Percentiles rank a stretch among this genome's conserved stretches.
phyloP scores from a whole-genome alignment of 2,888 invertebrate genomes.

The Xanthostigma xanthostigma region DNA sequence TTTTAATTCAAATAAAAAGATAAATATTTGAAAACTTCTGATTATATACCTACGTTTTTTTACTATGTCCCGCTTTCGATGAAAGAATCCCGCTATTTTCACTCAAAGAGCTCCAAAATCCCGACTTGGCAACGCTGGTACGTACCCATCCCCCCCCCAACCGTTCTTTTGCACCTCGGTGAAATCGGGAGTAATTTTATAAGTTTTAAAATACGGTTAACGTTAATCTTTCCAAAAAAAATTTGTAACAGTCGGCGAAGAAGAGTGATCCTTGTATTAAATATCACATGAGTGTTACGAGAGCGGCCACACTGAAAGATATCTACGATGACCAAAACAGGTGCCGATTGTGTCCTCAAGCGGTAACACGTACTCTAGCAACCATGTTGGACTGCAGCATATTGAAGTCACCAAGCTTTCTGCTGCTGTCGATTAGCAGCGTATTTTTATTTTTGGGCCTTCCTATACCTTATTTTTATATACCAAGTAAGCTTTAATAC shows the following conservation, averaged over 20 bases:
- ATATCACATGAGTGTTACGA: slow-evolving; percentile 40
- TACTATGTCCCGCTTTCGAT: no score
- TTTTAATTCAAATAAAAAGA: no score
- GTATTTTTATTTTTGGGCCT: slow-evolving; percentile 61
- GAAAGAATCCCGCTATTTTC: no score
- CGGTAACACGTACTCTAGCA: slow-evolving; percentile 19
- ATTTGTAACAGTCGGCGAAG: neutral
- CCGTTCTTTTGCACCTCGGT: no score
- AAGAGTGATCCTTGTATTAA: slow-evolving; percentile 29
- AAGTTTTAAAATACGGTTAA: no score
- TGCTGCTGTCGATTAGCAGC: slow-evolving; percentile 29
- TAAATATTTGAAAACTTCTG: no score
- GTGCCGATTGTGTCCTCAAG: slow-evolving; percentile 26
- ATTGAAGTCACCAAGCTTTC: slow-evolving; percentile 22
- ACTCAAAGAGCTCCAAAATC: no score
- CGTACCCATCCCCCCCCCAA: no score
- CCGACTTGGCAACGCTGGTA: no score
- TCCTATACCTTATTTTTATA: slow-evolving; percentile 63
- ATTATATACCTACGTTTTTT: no score
- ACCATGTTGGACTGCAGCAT: slow-evolving; percentile 23
- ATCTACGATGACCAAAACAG: slow-evolving; percentile 28
- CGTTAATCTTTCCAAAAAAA: no score
- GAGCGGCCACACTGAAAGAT: slow-evolving; percentile 32
- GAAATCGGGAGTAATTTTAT: no score
- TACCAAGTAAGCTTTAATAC: slow-evolving; percentile 22